Evolutionary conservation across 2,888 invertebrate species (phyloP).

Genomic region (Auanema sp.): DNA sequence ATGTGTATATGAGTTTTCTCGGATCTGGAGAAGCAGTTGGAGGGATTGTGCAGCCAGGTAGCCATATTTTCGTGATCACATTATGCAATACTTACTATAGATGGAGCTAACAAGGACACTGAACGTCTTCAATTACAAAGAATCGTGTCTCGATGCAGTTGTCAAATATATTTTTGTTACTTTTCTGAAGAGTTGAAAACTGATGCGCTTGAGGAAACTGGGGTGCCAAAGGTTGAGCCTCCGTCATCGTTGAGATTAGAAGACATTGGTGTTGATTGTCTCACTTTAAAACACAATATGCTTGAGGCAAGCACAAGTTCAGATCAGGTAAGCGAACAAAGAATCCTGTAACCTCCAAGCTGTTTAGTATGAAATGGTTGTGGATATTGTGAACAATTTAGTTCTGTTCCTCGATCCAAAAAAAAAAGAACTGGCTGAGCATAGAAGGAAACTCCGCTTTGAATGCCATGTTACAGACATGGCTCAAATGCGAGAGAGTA

Average conservation of each 20-base stretch:
- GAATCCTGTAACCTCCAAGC: slow-evolving; percentile 24
- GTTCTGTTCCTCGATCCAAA: slow-evolving; percentile 93
- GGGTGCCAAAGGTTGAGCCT: slow-evolving; percentile 9
- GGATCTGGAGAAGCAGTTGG: slow-evolving; percentile 93
- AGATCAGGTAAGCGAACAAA: slow-evolving; percentile 40
- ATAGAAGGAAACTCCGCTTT: slow-evolving; percentile 62
- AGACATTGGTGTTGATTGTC: slow-evolving; percentile 85
- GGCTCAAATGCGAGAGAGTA: slow-evolving; percentile 26
- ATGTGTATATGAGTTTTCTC: slow-evolving; percentile 70
- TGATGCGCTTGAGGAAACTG: slow-evolving; percentile 24
- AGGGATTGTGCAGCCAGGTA: slow-evolving; percentile 79
- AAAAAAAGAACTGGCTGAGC: slow-evolving; percentile 75
- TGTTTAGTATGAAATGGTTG: slow-evolving; percentile 82
- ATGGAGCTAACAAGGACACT: background rate
- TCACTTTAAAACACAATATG: slow-evolving; percentile 94
- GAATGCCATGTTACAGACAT: slow-evolving; percentile 28
- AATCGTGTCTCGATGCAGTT: slow-evolving; percentile 93
- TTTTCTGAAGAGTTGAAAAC: slow-evolving; percentile 75
- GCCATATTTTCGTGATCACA: background rate
- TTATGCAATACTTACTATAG: background rate
- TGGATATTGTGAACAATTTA: slow-evolving; percentile 96
- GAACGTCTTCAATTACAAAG: slow-evolving; percentile 77
- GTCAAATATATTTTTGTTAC: slow-evolving; percentile 83
- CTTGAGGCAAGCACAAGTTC: slow-evolving; percentile 73
- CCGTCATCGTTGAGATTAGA: slow-evolving; percentile 13